A percentile compares a stretch with the other conserved stretches of the same genome.
phyloP scores from a whole-genome alignment of 2,113 vertebrate species.

The Percopsis transmontana region DNA sequence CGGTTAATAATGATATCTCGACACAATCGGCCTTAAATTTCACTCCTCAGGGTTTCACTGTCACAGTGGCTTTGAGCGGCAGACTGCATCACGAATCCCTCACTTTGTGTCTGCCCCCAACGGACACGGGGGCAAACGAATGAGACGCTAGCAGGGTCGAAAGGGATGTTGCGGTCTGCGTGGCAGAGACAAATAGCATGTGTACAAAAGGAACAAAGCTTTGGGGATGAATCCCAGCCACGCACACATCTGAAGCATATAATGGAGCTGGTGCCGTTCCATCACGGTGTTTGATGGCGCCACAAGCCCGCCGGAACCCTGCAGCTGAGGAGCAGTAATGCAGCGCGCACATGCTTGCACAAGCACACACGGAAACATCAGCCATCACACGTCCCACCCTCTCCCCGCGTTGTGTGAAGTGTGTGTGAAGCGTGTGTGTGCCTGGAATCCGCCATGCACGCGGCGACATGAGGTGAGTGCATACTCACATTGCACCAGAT shows the following conservation, averaged over 20 bases:
- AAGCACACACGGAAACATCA: conserved; percentile 6
- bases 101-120: conserved; percentile 20
- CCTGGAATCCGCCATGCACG: too few relatives aligned
- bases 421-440: too few relatives aligned
- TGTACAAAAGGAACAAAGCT: conserved; percentile 25
- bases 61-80: neutral
- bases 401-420: too few relatives aligned
- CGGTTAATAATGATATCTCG: neutral
- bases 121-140: conserved; percentile 29
- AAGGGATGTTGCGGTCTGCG: conserved; percentile 16
- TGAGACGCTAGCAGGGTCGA: conserved; percentile 1
- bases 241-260: conserved; percentile 34
- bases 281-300: conserved; percentile 35
- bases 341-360: conserved; percentile 15
- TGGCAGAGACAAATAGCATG: conserved; percentile 20
- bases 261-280: conserved; percentile 27
- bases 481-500: too few relatives aligned
- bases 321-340: conserved; percentile 11
- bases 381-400: neutral
- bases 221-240: conserved; percentile 46
- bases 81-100: conserved; percentile 2
- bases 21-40: neutral
- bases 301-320: conserved; percentile 39
- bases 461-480: too few relatives aligned
- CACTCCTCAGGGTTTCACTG: neutral